Conservation (phyloP, 2,113 vertebrate species). For the Centropristis striata region DNA sequence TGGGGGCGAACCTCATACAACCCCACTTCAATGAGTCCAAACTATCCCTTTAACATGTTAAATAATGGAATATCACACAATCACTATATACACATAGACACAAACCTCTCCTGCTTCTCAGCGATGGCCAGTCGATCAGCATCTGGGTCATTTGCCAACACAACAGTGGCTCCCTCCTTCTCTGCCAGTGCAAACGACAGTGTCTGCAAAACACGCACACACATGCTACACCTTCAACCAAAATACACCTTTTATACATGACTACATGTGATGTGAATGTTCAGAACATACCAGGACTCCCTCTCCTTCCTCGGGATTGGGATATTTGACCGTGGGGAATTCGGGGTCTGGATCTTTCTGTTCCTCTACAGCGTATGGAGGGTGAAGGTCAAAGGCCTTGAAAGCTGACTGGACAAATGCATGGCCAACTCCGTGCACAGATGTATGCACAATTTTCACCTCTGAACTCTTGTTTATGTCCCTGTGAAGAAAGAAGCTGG, state of each 20-base stretch:
- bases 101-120: slow-evolving; percentile 91
- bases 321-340: slow-evolving; percentile 96
- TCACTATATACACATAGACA: background rate
- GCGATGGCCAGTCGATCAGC: slow-evolving; percentile 96
- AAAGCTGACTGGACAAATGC: slow-evolving; percentile 94
- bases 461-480: slow-evolving; percentile 90
- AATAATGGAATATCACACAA: too few relatives aligned
- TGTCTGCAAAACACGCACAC: slow-evolving; percentile 84
- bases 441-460: slow-evolving; percentile 96
- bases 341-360: slow-evolving; percentile 97
- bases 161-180: slow-evolving; percentile 89
- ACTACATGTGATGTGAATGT: background rate
- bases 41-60: too few relatives aligned
- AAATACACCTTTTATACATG: background rate
- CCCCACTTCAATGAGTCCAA: too few relatives aligned
- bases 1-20: too few relatives aligned
- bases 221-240: slow-evolving; percentile 8
- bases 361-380: slow-evolving; percentile 92
- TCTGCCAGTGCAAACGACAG: slow-evolving; percentile 95
- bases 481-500: slow-evolving; percentile 76
- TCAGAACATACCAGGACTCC: slow-evolving; percentile 92
- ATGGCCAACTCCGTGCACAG: slow-evolving; percentile 96
- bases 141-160: slow-evolving; percentile 97
- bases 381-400: slow-evolving; percentile 91
- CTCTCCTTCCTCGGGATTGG: slow-evolving; percentile 98